Evolutionary conservation across 1,140 invertebrate genomes (phyloP).

Genomic region (Galendromus occidentalis): DNA sequence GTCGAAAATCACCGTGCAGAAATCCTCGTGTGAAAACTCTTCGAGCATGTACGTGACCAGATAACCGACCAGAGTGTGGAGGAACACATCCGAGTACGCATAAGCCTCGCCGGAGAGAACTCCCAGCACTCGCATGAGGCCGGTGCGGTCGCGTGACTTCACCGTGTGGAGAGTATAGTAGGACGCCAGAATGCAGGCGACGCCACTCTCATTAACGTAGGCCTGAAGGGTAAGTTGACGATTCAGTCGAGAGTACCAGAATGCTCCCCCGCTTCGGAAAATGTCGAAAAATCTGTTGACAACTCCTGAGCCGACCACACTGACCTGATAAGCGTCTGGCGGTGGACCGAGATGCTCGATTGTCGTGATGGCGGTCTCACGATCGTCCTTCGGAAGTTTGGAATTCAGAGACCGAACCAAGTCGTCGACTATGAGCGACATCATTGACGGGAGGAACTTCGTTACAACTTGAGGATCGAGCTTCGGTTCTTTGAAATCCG

Average conservation of each 20-base stretch:
- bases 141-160: conserved; percentile 49
- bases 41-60: conserved; percentile 62
- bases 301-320: no score
- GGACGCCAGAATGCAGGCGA: conserved; percentile 78
- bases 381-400: conserved; percentile 76
- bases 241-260: background rate
- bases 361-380: conserved; percentile 70
- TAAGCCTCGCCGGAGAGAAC: conserved; percentile 44
- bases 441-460: conserved; percentile 78
- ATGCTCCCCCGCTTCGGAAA: no score
- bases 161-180: conserved; percentile 74
- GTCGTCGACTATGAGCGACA: conserved; percentile 91
- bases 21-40: conserved; percentile 79
- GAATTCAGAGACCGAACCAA: conserved; percentile 66
- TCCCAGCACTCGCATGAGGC: conserved; percentile 62
- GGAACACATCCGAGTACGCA: conserved; percentile 71
- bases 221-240: conserved; percentile 26
- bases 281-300: no score
- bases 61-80: conserved; percentile 72
- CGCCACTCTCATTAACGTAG: conserved; percentile 66
- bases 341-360: conserved; percentile 84
- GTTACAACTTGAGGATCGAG: conserved; percentile 42
- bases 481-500: conserved; percentile 77
- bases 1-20: conserved; percentile 85
- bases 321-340: conserved; percentile 59